Evolutionary conservation across 2,797 vertebrate genomes (phyloP).

Genomic region (Crocidura indochinensis): DNA sequence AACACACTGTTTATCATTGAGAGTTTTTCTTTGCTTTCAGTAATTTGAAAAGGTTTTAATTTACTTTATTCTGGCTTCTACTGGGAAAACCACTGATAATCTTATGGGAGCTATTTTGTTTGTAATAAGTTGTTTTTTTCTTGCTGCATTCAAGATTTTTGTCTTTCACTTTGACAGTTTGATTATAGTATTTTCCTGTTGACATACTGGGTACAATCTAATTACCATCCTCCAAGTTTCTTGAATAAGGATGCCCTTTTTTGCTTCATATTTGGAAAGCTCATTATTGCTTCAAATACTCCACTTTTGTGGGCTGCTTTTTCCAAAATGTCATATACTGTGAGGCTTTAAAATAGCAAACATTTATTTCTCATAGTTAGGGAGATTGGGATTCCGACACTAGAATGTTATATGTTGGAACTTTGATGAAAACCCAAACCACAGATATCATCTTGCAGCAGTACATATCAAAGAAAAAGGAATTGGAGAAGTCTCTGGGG

Average conservation of each 20-base stretch:
- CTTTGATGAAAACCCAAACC: too few relatives aligned
- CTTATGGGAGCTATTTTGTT: neutral
- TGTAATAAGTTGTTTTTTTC: neutral
- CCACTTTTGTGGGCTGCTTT: neutral
- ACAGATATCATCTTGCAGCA: too few relatives aligned
- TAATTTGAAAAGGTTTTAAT: neutral
- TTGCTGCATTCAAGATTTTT: neutral
- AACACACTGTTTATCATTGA: too few relatives aligned
- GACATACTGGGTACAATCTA: neutral
- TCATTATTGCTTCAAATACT: neutral
- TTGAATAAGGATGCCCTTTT: neutral
- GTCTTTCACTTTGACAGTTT: neutral
- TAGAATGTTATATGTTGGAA: neutral
- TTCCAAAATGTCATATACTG: neutral
- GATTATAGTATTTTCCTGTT: neutral
- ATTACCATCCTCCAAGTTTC: neutral
- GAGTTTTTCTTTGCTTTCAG: neutral
- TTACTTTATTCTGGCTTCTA: neutral
- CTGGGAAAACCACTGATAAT: neutral
- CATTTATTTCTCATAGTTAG: neutral
- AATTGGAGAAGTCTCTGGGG: neutral
- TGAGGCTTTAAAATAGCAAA: neutral
- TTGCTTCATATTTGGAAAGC: neutral
- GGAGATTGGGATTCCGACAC: neutral
- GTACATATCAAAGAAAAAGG: neutral